phyloP scores from a whole-genome alignment of 1,140 invertebrate species.

The Drosophila nebulosa region DNA sequence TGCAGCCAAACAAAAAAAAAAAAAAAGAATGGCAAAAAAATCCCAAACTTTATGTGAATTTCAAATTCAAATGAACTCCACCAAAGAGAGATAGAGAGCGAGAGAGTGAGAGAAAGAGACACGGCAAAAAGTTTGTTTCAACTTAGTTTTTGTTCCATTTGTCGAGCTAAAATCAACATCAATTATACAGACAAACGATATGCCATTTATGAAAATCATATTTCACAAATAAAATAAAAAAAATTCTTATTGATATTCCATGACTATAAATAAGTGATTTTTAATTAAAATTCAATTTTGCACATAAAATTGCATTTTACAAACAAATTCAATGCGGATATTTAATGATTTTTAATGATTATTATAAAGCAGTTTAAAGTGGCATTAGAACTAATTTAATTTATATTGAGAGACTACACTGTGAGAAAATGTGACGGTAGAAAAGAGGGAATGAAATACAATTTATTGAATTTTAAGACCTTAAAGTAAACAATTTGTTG shows the following conservation, averaged over 20 bases:
- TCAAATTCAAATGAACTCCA: neutral
- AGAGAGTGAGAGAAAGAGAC: too few relatives aligned
- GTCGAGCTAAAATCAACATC: neutral
- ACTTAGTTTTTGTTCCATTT: neutral
- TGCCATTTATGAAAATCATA: neutral
- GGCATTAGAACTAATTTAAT: too few relatives aligned
- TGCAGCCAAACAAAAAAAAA: neutral
- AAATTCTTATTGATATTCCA: neutral
- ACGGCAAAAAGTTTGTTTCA: neutral
- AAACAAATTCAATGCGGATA: too few relatives aligned
- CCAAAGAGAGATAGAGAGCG: too few relatives aligned
- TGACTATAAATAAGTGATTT: neutral
- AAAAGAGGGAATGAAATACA: too few relatives aligned
- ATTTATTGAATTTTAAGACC: too few relatives aligned
- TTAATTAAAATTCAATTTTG: neutral
- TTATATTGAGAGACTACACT: too few relatives aligned
- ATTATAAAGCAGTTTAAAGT: too few relatives aligned
- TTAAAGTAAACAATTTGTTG: too few relatives aligned
- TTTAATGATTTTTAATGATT: too few relatives aligned
- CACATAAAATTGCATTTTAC: neutral
- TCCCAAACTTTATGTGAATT: neutral
- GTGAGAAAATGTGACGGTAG: too few relatives aligned
- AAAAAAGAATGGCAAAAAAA: neutral
- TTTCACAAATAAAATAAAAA: neutral
- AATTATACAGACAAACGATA: neutral